Evolutionary conservation across 2,888 invertebrate species (phyloP).

Genomic region (Drosophila subsilvestris): DNA sequence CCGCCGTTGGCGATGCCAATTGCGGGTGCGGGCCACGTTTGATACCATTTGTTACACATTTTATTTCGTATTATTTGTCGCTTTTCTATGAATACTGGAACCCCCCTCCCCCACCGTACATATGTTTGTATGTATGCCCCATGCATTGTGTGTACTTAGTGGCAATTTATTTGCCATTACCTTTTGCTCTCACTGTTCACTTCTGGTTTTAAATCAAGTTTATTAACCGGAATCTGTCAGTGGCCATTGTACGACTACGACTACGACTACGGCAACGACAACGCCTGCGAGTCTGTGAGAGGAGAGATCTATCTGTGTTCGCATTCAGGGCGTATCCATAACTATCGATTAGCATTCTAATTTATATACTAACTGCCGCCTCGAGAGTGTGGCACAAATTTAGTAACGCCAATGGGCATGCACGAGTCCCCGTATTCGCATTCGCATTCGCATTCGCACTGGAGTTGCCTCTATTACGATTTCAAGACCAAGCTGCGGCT

Average conservation of each 20-base stretch:
- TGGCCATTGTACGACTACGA: conserved; percentile 26
- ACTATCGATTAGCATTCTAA: conserved; percentile 79
- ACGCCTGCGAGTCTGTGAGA: conserved; percentile 4
- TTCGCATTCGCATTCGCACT: conserved; percentile 3
- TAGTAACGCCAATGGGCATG: conserved; percentile 68
- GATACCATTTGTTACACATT: conserved; percentile 75
- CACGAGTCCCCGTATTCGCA: conserved; percentile 61
- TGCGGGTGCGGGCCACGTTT: conserved; percentile 56
- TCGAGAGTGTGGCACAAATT: conserved; percentile 52
- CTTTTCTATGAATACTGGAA: conserved; percentile 27
- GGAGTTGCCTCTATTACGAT: conserved; percentile 32
- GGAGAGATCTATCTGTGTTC: conserved; percentile 26
- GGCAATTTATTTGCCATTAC: conserved; percentile 66
- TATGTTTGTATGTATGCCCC: background rate
- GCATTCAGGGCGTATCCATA: conserved; percentile 72
- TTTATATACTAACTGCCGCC: conserved; percentile 70
- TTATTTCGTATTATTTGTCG: conserved; percentile 46
- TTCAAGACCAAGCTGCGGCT: conserved; percentile 57
- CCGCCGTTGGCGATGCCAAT: conserved; percentile 25
- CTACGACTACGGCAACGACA: conserved; percentile 13
- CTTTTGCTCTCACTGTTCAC: conserved; percentile 50
- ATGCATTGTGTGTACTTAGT: conserved; percentile 63
- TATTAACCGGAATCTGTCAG: conserved; percentile 77
- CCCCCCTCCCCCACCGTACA: background rate
- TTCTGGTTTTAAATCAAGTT: conserved; percentile 81